Evolutionary conservation across 2,113 vertebrate species (phyloP).

Genomic region (Isichthys henryi): DNA sequence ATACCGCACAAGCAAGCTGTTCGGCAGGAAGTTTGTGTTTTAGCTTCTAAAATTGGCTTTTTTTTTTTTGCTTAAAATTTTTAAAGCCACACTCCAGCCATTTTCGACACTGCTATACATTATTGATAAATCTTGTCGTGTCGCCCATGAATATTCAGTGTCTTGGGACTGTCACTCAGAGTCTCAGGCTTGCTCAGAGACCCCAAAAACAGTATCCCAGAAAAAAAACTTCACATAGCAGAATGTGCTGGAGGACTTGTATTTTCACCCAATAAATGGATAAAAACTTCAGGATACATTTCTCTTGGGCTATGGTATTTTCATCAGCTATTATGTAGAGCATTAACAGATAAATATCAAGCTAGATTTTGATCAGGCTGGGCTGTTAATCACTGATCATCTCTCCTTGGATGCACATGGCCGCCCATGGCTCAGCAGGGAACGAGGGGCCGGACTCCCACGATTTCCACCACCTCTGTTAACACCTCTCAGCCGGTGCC

Average conservation of each 20-base stretch:
- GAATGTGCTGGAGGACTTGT: neutral
- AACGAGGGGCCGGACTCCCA: neutral
- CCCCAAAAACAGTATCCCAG: neutral
- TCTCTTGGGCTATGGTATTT: neutral
- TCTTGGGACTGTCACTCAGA: neutral
- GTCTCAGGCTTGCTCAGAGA: neutral
- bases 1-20: neutral
- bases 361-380: neutral
- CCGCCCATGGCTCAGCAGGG: neutral
- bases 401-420: neutral
- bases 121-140: neutral
- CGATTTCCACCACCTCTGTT: neutral
- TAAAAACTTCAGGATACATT: neutral
- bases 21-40: neutral
- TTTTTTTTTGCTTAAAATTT: neutral
- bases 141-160: neutral
- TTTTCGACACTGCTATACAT: neutral
- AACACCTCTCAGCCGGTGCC: neutral
- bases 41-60: neutral
- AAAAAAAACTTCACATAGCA: neutral
- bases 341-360: neutral
- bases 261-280: neutral
- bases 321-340: neutral
- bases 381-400: neutral
- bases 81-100: neutral